These are phyloP conservation scores for Takifugu flavidus DNA, from an alignment of 2,113 vertebrate genomes.

Conservation along the genomic window DNA sequence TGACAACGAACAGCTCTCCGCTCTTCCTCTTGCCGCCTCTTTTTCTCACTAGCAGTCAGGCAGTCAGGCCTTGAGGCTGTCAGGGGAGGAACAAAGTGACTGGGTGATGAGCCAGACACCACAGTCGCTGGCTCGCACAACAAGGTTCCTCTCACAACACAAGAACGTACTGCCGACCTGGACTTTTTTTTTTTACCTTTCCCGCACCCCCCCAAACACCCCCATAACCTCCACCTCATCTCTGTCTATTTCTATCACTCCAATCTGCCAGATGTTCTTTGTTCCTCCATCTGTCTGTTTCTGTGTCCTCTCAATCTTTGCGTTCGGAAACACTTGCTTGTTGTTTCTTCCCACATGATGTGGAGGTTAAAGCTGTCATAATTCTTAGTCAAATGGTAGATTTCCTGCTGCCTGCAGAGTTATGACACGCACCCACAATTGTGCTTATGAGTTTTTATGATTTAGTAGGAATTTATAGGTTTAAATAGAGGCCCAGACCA, in stretches of 20 bases:
- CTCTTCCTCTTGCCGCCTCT: constrained; percentile 28
- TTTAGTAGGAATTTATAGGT: no score
- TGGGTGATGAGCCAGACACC: constrained; percentile 67
- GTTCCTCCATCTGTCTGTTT: constrained; percentile 34
- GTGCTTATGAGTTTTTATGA: constrained; percentile 3
- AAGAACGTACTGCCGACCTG: constrained; percentile 42
- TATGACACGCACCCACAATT: constrained; percentile 18
- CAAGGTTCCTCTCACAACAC: constrained; percentile 60
- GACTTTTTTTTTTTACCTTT: constrained; percentile 38
- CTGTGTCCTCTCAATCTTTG: constrained; percentile 21
- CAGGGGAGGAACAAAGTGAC: constrained; percentile 70
- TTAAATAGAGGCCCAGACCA: no score
- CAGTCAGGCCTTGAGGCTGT: constrained; percentile 64
- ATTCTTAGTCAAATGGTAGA: constrained; percentile 41
- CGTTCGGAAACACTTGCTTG: constrained; percentile 16
- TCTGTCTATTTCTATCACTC: constrained; percentile 40
- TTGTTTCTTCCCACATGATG: constrained; percentile 10
- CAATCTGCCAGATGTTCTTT: constrained; percentile 26
- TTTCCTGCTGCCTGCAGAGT: constrained; percentile 36
- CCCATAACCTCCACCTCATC: background rate
- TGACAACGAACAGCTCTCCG: constrained; percentile 30
- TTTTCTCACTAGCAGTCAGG: constrained; percentile 56
- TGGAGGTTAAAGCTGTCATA: constrained; percentile 21
- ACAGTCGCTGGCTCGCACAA: constrained; percentile 60
- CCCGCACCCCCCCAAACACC: background rate